These are phyloP conservation scores for Neria commutata DNA, from an alignment of 2,888 invertebrate genomes.

Conservation along the genomic window DNA sequence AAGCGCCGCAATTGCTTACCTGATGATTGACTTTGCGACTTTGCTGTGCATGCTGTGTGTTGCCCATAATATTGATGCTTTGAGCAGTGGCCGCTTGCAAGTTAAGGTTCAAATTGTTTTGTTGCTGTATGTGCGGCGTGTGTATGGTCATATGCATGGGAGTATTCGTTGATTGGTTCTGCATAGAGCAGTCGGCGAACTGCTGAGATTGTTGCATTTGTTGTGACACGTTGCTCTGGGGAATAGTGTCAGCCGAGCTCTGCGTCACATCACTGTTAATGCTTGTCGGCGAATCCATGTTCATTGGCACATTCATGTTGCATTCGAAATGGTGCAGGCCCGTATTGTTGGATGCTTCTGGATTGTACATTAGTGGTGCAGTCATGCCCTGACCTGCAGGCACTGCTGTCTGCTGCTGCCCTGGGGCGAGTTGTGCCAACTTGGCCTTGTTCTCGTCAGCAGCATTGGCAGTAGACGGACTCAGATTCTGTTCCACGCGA, in stretches of 20 bases:
- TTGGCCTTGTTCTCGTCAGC: slow-evolving; percentile 42
- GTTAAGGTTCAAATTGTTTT: slow-evolving; percentile 48
- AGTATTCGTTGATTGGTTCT: slow-evolving; percentile 65
- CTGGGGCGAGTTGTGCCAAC: slow-evolving; percentile 29
- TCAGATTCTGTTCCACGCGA: slow-evolving; percentile 42
- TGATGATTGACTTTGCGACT: slow-evolving; percentile 55
- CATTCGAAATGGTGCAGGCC: slow-evolving; percentile 80
- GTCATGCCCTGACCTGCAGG: slow-evolving; percentile 34
- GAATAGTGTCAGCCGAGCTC: slow-evolving; percentile 68
- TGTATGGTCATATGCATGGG: slow-evolving; percentile 65
- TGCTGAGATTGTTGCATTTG: slow-evolving; percentile 62
- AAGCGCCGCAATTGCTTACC: slow-evolving; percentile 36
- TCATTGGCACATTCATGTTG: slow-evolving; percentile 84
- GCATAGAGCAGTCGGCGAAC: slow-evolving; percentile 75
- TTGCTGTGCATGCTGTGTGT: slow-evolving; percentile 48
- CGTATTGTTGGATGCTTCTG: slow-evolving; percentile 82
- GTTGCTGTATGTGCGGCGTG: slow-evolving; percentile 69
- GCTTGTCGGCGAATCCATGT: slow-evolving; percentile 86
- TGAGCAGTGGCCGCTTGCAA: slow-evolving; percentile 55
- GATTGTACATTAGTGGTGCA: slow-evolving; percentile 71
- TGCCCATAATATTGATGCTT: slow-evolving; percentile 56
- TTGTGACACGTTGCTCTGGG: slow-evolving; percentile 68
- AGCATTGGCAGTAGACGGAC: slow-evolving; percentile 27
- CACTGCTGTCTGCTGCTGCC: slow-evolving; percentile 20
- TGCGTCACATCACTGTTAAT: slow-evolving; percentile 86